Evolutionary conservation across 2,797 vertebrate genomes (phyloP).

Genomic region (Stomatorhinus walkeri): DNA sequence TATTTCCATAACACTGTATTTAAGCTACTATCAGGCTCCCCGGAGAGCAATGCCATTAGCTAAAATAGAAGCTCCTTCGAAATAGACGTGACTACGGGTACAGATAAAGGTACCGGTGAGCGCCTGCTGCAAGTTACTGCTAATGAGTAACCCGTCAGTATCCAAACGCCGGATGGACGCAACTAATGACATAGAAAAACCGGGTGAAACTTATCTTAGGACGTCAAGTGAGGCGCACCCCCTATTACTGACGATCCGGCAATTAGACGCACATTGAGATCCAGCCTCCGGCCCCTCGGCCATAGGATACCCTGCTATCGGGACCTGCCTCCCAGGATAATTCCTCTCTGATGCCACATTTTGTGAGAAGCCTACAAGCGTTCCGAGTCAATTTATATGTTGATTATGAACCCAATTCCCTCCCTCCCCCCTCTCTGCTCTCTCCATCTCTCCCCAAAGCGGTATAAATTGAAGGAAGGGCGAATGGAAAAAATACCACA

Average conservation of each 20-base stretch:
- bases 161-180: neutral
- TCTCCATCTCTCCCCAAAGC: conserved; percentile 1
- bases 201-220: conserved; percentile 21
- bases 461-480: conserved; percentile 7
- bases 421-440: neutral
- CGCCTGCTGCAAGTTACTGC: conserved; percentile 22
- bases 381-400: conserved; percentile 20
- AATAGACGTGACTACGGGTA: conserved; percentile 46
- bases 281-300: neutral
- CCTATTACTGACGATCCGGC: neutral
- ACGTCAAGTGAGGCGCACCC: conserved; percentile 2
- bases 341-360: neutral
- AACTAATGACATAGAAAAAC: neutral
- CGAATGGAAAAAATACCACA: neutral
- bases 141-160: conserved; percentile 8
- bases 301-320: neutral
- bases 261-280: conserved; percentile 1
- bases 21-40: conserved; percentile 53
- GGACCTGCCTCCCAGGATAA: neutral
- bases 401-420: neutral
- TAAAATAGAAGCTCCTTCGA: conserved; percentile 53
- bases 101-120: conserved; percentile 40
- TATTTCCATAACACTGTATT: conserved; percentile 61
- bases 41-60: conserved; percentile 57
- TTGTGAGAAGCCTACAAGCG: conserved; percentile 7